These are phyloP conservation scores for Lucilia cuprina DNA, from an alignment of 1,140 invertebrate species.

Conservation along the genomic window DNA sequence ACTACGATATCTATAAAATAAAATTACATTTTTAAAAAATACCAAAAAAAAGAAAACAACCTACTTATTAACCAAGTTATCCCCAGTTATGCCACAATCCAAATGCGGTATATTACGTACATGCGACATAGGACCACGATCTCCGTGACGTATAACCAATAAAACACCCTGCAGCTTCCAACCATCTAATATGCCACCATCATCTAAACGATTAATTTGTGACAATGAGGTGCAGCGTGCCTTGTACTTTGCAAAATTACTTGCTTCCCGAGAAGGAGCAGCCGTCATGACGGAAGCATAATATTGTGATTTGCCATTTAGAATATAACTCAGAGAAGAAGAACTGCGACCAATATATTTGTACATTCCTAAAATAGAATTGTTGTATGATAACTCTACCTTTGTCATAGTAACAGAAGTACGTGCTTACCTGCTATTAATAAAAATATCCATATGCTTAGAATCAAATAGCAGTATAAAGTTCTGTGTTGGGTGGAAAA, in stretches of 20 bases:
- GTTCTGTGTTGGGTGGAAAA: slow-evolving; percentile 76
- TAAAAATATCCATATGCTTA: slow-evolving; percentile 81
- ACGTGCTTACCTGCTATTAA: slow-evolving; percentile 73
- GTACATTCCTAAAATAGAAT: slow-evolving; percentile 70
- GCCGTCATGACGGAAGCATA: slow-evolving; percentile 42
- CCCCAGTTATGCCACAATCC: slow-evolving; percentile 73
- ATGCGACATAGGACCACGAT: slow-evolving; percentile 83
- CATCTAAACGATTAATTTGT: slow-evolving; percentile 70
- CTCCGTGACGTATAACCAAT: slow-evolving; percentile 85
- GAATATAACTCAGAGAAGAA: slow-evolving; percentile 38
- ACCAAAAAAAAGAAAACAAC: not conserved
- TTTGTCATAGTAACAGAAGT: not conserved
- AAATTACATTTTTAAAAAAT: slow-evolving; percentile 38
- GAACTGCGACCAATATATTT: slow-evolving; percentile 70
- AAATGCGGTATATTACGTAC: slow-evolving; percentile 77
- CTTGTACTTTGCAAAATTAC: slow-evolving; percentile 42
- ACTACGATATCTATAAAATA: slow-evolving; percentile 65
- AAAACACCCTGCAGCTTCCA: slow-evolving; percentile 80
- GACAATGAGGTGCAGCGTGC: slow-evolving; percentile 72
- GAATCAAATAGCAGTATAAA: slow-evolving; percentile 77
- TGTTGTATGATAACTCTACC: not conserved
- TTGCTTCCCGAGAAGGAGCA: slow-evolving; percentile 38
- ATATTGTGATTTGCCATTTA: slow-evolving; percentile 42
- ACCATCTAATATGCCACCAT: slow-evolving; percentile 70
- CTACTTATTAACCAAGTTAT: slow-evolving; percentile 64